These are phyloP conservation scores for Nudaria mundana DNA, from an alignment of 2,888 invertebrate species.

Conservation along the genomic window DNA sequence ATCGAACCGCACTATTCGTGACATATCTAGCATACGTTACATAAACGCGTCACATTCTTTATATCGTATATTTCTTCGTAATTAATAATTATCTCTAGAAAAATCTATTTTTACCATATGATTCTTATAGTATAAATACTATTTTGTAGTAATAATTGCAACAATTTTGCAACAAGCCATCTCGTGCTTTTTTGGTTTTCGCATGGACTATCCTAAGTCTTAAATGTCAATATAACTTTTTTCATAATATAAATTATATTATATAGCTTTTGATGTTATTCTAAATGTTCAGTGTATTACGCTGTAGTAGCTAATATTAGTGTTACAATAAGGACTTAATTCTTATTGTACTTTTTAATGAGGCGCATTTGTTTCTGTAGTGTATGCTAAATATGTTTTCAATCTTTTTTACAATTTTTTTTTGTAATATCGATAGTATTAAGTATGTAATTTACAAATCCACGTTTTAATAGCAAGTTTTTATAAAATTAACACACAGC, in stretches of 20 bases:
- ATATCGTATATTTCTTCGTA: conserved; percentile 11
- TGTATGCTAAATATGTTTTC: conserved; percentile 31
- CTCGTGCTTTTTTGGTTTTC: conserved; percentile 19
- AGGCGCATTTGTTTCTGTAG: conserved; percentile 18
- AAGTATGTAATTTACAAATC: conserved; percentile 54
- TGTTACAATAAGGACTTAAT: conserved; percentile 13
- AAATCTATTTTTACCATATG: conserved; percentile 16
- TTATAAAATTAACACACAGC: conserved; percentile 33
- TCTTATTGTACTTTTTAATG: conserved; percentile 17
- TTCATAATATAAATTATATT: conserved; percentile 31
- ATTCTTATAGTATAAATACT: conserved; percentile 16
- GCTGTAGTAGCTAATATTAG: conserved; percentile 19
- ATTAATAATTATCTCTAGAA: conserved; percentile 18
- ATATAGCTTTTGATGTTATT: conserved; percentile 31
- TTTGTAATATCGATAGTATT: conserved; percentile 42
- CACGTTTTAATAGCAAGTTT: conserved; percentile 45
- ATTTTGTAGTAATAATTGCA: conserved; percentile 21
- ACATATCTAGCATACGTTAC: conserved; percentile 30
- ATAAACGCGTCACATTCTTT: conserved; percentile 7
- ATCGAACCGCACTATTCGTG: conserved; percentile 3
- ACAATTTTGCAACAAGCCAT: conserved; percentile 16
- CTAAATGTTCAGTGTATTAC: conserved; percentile 12
- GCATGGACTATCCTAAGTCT: conserved; percentile 18
- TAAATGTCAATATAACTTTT: conserved; percentile 19
- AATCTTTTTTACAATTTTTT: conserved; percentile 34